A percentile compares a stretch with the other conserved stretches of the same genome.
Conservation (phyloP, 1,140 invertebrate genomes). For the Phortica variegata region DNA sequence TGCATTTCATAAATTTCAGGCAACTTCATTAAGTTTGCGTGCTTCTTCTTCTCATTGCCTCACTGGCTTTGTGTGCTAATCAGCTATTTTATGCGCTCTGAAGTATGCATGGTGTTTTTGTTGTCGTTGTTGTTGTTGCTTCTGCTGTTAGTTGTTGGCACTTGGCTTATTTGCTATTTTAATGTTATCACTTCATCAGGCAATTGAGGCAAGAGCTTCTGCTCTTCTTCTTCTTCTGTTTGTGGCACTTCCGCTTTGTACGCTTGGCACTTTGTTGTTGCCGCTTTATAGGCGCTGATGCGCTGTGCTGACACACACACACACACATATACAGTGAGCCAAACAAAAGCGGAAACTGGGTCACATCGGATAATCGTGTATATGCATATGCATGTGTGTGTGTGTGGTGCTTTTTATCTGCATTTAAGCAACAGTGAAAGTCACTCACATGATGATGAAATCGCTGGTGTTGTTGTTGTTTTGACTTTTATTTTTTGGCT, state of each 20-base stretch:
- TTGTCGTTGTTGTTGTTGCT: no score
- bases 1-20: no score
- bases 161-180: not conserved
- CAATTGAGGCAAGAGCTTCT: constrained; percentile 19
- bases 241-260: no score
- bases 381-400: not conserved
- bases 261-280: constrained; percentile 27
- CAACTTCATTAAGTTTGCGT: no score
- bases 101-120: no score
- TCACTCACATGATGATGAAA: constrained; percentile 1
- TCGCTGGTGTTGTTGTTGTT: constrained; percentile 21
- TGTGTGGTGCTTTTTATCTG: not conserved
- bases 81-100: no score
- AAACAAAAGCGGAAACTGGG: constrained; percentile 28
- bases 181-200: not conserved
- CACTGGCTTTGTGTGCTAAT: no score
- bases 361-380: constrained; percentile 32
- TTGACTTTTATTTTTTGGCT: constrained; percentile 13
- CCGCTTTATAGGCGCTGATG: not conserved
- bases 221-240: not conserved
- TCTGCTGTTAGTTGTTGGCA: not conserved
- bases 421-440: constrained; percentile 7
- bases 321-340: constrained; percentile 16
- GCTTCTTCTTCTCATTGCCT: no score
- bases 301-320: no score